Percentiles rank a stretch among this genome's conserved stretches.
These are phyloP conservation scores for Drosophila stalkeri DNA, from an alignment of 2,888 invertebrate species.

Conservation along the genomic window DNA sequence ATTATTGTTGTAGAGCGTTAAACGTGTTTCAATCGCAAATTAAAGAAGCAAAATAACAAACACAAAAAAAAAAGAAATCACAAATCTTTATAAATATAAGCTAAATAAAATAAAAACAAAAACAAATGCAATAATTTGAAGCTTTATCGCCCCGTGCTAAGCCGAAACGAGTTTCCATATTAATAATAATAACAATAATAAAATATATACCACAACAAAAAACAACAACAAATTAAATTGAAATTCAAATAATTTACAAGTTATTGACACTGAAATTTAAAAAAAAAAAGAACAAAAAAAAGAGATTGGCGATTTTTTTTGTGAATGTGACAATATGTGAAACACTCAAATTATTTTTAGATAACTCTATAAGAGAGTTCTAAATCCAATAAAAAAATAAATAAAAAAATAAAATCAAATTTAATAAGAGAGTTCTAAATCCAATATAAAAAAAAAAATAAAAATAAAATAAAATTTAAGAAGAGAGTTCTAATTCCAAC, in stretches of 20 bases:
- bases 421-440: no score
- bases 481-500: no score
- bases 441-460: no score
- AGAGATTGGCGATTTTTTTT: slow-evolving; percentile 3
- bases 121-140: slow-evolving; percentile 51
- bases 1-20: slow-evolving; percentile 44
- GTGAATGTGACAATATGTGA: slow-evolving; percentile 4
- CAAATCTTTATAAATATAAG: slow-evolving; percentile 45
- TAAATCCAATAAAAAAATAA: neutral
- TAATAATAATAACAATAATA: slow-evolving; percentile 50
- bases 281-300: slow-evolving; percentile 9
- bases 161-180: slow-evolving; percentile 60
- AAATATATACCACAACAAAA: slow-evolving; percentile 10
- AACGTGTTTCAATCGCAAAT: slow-evolving; percentile 67
- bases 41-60: slow-evolving; percentile 14
- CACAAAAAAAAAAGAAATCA: neutral
- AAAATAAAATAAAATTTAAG: neutral
- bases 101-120: slow-evolving; percentile 40
- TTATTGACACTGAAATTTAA: slow-evolving; percentile 71
- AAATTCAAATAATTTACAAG: slow-evolving; percentile 65
- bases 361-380: neutral
- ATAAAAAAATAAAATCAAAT: neutral
- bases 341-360: neutral
- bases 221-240: slow-evolving; percentile 39
- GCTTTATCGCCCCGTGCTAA: slow-evolving; percentile 40